Evolutionary conservation across 2,113 vertebrate genomes (phyloP).

Genomic region (Plecturocebus donacophilus): DNA sequence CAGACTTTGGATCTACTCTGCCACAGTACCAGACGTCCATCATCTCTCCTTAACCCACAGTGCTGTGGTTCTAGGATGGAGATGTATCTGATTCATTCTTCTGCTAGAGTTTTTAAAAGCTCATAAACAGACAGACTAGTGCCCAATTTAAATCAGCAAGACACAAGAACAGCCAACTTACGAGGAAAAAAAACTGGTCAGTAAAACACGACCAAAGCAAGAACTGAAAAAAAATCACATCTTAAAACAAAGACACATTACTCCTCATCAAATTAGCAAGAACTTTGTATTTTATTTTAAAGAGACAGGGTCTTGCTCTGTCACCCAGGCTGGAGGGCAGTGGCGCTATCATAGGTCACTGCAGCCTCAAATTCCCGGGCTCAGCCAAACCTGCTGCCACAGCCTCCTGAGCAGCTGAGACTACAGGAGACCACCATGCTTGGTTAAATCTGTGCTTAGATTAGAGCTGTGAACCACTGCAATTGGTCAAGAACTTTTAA

Average conservation of each 20-base stretch:
- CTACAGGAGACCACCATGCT: too few species aligned
- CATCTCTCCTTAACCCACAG: neutral
- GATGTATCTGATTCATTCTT: neutral
- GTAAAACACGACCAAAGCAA: neutral
- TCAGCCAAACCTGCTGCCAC: too few species aligned
- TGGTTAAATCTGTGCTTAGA: too few species aligned
- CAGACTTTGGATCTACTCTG: neutral
- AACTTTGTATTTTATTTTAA: neutral
- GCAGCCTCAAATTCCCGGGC: too few species aligned
- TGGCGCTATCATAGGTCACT: too few species aligned
- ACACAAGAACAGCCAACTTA: neutral
- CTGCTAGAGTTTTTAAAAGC: neutral
- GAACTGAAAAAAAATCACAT: neutral
- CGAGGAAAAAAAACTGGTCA: neutral
- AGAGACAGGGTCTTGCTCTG: too few species aligned
- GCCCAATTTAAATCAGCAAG: slow-evolving; percentile 1
- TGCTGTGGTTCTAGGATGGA: neutral
- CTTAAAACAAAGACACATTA: neutral
- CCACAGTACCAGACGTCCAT: neutral
- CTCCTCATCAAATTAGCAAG: neutral
- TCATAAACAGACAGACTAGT: neutral
- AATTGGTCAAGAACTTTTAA: neutral
- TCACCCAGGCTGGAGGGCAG: too few species aligned
- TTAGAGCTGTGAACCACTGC: too few species aligned
- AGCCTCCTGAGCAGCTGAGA: too few species aligned